phyloP scores from a whole-genome alignment of 2,888 invertebrate species.

The Entomobrya proxima region DNA sequence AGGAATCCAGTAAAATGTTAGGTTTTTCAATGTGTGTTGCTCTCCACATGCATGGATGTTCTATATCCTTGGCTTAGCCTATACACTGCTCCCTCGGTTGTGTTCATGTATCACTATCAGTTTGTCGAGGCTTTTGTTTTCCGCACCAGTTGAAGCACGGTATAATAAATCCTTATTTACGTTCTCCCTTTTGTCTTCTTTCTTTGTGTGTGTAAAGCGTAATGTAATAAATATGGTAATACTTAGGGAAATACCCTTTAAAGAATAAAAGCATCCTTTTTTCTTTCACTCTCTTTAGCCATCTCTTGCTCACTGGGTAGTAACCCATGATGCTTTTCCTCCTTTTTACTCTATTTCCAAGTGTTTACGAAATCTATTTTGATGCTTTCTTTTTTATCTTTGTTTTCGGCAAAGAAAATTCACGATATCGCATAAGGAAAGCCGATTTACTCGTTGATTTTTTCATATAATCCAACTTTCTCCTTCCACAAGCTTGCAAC shows the following conservation, averaged over 20 bases:
- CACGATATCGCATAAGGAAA: slow-evolving; percentile 2
- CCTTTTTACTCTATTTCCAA: background rate
- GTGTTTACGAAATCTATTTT: slow-evolving; percentile 58
- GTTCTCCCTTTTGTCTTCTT: slow-evolving; percentile 40
- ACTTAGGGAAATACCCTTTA: slow-evolving; percentile 43
- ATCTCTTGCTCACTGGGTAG: background rate
- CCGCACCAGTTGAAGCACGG: slow-evolving; percentile 30
- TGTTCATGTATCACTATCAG: slow-evolving; percentile 8
- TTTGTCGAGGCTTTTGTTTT: slow-evolving; percentile 13
- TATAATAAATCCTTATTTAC: slow-evolving; percentile 46
- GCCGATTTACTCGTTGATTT: slow-evolving; percentile 21
- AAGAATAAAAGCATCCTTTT: background rate
- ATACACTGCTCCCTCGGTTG: background rate
- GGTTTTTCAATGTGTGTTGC: background rate
- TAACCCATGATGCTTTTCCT: slow-evolving; percentile 24
- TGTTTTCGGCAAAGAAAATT: background rate
- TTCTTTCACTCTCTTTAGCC: background rate
- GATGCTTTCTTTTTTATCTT: background rate
- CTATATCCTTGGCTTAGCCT: background rate
- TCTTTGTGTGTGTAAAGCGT: slow-evolving; percentile 14
- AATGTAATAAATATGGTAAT: slow-evolving; percentile 63
- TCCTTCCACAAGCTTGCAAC: background rate
- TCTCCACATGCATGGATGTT: background rate
- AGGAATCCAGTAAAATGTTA: background rate
- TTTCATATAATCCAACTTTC: background rate